A percentile compares a stretch with the other conserved stretches of the same genome.
Evolutionary conservation across 53 echinoderm and acorn worm species (phyloP).

Genomic region (Zoroaster sp.): DNA sequence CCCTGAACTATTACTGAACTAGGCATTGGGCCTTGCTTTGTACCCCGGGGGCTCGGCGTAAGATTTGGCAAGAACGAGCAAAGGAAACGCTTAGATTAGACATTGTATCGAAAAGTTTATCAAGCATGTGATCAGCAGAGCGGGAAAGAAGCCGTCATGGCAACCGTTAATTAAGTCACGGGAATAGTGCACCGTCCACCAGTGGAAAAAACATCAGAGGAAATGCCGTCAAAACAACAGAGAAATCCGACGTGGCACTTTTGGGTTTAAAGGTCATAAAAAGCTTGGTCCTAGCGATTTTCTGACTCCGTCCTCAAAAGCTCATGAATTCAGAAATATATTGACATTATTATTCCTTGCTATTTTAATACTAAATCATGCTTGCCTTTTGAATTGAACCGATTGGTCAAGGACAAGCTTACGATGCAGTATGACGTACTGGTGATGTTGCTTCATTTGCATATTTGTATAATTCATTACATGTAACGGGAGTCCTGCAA

Average conservation of each 20-base stretch:
- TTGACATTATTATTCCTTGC: too few relatives aligned
- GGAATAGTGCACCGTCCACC: background rate
- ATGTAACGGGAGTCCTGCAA: too few relatives aligned
- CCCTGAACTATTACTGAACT: slow-evolving; percentile 29
- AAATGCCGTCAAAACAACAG: background rate
- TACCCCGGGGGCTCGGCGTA: background rate
- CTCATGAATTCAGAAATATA: too few relatives aligned
- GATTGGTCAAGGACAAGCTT: too few relatives aligned
- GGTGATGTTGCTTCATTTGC: too few relatives aligned
- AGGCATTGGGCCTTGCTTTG: background rate
- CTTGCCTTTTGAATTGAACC: too few relatives aligned
- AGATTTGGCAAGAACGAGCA: background rate
- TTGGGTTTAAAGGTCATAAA: background rate
- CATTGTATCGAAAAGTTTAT: slow-evolving; percentile 32
- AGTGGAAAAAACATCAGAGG: background rate
- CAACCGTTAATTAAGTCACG: background rate
- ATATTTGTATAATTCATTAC: too few relatives aligned
- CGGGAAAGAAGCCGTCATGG: background rate
- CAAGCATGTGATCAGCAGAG: slow-evolving; percentile 27
- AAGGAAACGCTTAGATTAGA: background rate
- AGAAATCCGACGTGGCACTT: background rate
- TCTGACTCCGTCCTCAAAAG: too few relatives aligned
- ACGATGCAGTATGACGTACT: too few relatives aligned
- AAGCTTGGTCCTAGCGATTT: too few relatives aligned
- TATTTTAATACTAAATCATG: too few relatives aligned